phyloP scores from a whole-genome alignment of 1,140 invertebrate genomes.

The Tribolium madens region DNA sequence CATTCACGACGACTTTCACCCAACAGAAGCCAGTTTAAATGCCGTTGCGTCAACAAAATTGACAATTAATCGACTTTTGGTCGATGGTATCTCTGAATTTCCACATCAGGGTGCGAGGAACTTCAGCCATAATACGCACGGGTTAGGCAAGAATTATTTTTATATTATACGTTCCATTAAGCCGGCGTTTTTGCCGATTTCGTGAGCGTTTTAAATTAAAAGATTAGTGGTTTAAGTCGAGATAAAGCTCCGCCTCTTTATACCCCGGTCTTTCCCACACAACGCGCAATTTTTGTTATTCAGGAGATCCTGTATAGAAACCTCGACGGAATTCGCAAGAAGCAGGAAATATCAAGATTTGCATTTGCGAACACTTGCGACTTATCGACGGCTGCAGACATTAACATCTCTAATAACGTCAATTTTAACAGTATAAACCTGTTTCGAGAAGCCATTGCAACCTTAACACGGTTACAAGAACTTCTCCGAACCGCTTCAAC shows the following conservation, averaged over 20 bases:
- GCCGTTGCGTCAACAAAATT: conserved; percentile 30
- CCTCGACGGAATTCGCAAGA: neutral
- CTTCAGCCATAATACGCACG: neutral
- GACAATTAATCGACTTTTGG: conserved; percentile 11
- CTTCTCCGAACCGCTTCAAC: neutral
- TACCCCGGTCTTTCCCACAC: neutral
- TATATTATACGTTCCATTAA: conserved; percentile 35
- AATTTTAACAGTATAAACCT: conserved; percentile 29
- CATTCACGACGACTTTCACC: conserved; percentile 38
- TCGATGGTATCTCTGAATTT: conserved; percentile 4
- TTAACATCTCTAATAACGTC: conserved; percentile 32
- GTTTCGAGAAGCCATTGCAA: conserved; percentile 6
- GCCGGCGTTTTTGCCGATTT: conserved; percentile 25
- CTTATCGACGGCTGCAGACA: neutral
- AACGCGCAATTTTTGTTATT: neutral
- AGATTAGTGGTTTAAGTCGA: conserved; percentile 5
- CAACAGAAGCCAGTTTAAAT: conserved; percentile 30
- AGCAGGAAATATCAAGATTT: neutral
- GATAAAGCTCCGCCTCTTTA: neutral
- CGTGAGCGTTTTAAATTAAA: conserved; percentile 35
- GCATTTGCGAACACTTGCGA: conserved; percentile 9
- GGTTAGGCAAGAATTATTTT: conserved; percentile 27
- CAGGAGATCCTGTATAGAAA: neutral
- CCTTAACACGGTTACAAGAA: conserved; percentile 31
- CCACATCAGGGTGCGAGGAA: conserved; percentile 4